phyloP scores from a whole-genome alignment of 2,888 invertebrate species.

The Omphaloscelis lunosa region DNA sequence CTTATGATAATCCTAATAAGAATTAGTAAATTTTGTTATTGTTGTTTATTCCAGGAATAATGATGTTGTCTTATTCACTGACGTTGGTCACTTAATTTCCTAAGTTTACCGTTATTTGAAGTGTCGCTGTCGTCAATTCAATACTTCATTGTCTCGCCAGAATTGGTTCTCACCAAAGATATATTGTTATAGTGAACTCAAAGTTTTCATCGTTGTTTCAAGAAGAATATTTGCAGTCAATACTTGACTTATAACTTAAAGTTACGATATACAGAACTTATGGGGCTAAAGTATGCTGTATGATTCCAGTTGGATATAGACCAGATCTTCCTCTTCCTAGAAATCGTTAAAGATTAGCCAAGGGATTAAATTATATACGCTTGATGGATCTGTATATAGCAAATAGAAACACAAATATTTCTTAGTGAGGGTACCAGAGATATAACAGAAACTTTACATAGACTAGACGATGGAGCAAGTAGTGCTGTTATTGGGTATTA shows the following conservation, averaged over 20 bases:
- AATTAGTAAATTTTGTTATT: slow-evolving; percentile 7
- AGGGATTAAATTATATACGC: background rate
- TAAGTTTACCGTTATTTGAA: slow-evolving; percentile 55
- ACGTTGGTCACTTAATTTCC: slow-evolving; percentile 39
- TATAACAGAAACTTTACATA: background rate
- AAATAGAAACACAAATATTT: background rate
- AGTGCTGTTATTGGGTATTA: slow-evolving; percentile 2
- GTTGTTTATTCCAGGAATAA: slow-evolving; percentile 34
- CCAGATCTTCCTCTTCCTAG: background rate
- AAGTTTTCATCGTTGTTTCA: slow-evolving; percentile 37
- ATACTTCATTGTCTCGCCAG: slow-evolving; percentile 60
- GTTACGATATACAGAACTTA: slow-evolving; percentile 39
- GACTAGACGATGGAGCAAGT: background rate
- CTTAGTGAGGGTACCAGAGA: background rate
- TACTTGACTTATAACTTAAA: slow-evolving; percentile 13
- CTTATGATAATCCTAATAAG: slow-evolving; percentile 15
- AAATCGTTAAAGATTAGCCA: background rate
- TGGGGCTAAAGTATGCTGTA: slow-evolving; percentile 16
- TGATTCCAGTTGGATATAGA: slow-evolving; percentile 1
- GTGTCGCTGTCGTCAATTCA: slow-evolving; percentile 45
- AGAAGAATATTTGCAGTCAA: slow-evolving; percentile 29
- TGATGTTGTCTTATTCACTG: slow-evolving; percentile 30
- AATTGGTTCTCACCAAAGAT: slow-evolving; percentile 55
- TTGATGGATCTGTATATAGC: background rate
- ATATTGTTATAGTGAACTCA: slow-evolving; percentile 39